phyloP scores from a whole-genome alignment of 92 coral and sea anemone genomes.

The Siderastrea radians region DNA sequence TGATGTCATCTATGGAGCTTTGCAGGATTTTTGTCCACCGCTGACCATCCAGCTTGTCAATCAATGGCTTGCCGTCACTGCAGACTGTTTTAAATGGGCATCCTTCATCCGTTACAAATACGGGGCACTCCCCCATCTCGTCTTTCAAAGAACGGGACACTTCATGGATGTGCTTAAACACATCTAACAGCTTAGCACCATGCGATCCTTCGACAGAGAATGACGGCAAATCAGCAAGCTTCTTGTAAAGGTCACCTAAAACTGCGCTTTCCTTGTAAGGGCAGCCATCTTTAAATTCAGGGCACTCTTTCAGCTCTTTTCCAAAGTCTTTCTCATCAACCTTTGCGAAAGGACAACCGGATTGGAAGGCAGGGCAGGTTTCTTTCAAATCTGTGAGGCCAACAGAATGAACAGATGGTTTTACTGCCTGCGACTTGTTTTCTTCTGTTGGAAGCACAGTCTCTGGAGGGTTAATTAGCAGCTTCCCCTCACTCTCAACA shows the following conservation, averaged over 20 bases:
- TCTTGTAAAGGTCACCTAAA: conserved; percentile 81
- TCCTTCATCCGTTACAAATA: conserved; percentile 84
- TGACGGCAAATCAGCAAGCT: conserved; percentile 79
- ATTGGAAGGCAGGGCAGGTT: conserved; percentile 86
- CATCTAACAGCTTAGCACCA: conserved; percentile 82
- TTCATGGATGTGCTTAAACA: conserved; percentile 83
- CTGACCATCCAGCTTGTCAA: conserved; percentile 85
- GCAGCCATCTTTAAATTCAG: conserved; percentile 93
- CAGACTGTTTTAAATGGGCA: conserved; percentile 98
- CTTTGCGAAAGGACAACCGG: conserved; percentile 84
- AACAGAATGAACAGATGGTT: conserved; percentile 11
- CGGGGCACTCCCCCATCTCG: conserved; percentile 94
- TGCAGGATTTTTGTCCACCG: conserved; percentile 88
- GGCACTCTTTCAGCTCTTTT: conserved; percentile 71
- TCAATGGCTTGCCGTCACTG: conserved; percentile 90
- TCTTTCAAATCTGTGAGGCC: conserved; percentile 70
- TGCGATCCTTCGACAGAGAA: conserved; percentile 81
- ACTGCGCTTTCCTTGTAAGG: conserved; percentile 84
- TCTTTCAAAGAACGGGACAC: conserved; percentile 83
- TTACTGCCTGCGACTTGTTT: conserved; percentile 7
- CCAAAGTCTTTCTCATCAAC: conserved; percentile 36
- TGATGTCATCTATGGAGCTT: conserved; percentile 61
- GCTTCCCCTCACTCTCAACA: conserved; percentile 86
- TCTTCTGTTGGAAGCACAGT: conserved; percentile 63
- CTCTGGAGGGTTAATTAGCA: conserved; percentile 71